Conservation (phyloP, 2,888 invertebrate genomes). For the Hyposoter dolosus region DNA sequence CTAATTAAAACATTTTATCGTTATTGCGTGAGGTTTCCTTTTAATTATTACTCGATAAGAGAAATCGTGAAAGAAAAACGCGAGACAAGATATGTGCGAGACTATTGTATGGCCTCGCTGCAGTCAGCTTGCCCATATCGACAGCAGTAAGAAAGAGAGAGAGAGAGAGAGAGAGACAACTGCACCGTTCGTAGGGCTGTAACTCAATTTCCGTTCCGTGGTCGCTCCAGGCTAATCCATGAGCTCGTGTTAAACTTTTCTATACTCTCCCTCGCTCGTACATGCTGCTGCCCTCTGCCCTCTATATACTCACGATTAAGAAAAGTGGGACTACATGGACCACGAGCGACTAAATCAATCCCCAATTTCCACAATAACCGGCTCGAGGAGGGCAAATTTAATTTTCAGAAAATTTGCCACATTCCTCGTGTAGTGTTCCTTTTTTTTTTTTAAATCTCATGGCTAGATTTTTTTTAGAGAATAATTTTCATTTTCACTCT, state of each 20-base stretch:
- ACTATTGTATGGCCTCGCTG: conserved; percentile 30
- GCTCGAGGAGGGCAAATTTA: neutral
- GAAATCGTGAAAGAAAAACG: conserved; percentile 2
- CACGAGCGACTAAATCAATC: neutral
- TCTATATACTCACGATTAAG: neutral
- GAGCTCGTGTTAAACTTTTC: conserved; percentile 40
- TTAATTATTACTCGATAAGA: conserved; percentile 3
- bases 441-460: neutral
- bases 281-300: neutral
- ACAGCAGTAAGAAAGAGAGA: conserved; percentile 11
- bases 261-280: conserved; percentile 1
- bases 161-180: conserved; percentile 9
- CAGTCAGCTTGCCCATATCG: neutral
- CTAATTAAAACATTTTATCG: neutral
- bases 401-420: neutral
- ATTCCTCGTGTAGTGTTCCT: too few species aligned
- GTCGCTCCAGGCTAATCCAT: conserved; percentile 55
- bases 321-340: conserved; percentile 25
- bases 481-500: neutral
- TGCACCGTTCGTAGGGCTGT: conserved; percentile 56
- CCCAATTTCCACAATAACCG: neutral
- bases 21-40: neutral
- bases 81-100: neutral
- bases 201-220: conserved; percentile 67
- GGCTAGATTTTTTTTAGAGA: neutral